These are phyloP conservation scores for Ptychadena robeensis DNA, from an alignment of 2,797 vertebrate species.

Conservation along the genomic window DNA sequence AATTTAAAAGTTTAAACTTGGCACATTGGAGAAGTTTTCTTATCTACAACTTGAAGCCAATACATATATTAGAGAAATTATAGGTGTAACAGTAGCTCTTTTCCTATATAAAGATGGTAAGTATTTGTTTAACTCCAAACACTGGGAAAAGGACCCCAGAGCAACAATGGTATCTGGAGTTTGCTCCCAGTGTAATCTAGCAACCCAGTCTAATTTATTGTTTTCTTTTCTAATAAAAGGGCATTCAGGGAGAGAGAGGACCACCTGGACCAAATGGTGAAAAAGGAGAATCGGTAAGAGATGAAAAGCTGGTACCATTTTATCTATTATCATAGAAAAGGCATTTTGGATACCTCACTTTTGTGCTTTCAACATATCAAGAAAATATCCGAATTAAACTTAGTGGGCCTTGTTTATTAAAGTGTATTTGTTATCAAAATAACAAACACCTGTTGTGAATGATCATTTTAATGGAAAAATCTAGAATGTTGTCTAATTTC, in stretches of 20 bases:
- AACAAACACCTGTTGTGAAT: no score
- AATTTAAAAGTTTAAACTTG: neutral
- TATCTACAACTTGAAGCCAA: neutral
- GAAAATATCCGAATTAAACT: no score
- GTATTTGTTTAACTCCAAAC: neutral
- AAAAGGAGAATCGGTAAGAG: constrained; percentile 90
- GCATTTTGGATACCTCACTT: neutral
- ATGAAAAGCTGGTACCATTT: neutral
- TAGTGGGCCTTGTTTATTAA: no score
- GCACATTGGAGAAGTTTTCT: neutral
- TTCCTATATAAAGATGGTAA: neutral
- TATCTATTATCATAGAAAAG: neutral
- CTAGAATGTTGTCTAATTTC: no score
- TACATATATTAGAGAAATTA: neutral
- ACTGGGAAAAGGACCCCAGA: constrained; percentile 16
- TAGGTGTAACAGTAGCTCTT: neutral
- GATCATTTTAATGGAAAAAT: no score
- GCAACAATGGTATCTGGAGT: neutral
- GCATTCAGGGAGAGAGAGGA: constrained; percentile 90
- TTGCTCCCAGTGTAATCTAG: neutral
- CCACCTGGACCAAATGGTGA: constrained; percentile 77
- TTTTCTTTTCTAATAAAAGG: constrained; percentile 75
- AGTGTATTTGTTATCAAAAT: no score
- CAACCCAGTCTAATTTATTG: neutral
- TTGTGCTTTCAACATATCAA: no score